Base-by-base conservation (phyloP, 1,140 invertebrate genomes). In the Drosophila bocki region DNA sequence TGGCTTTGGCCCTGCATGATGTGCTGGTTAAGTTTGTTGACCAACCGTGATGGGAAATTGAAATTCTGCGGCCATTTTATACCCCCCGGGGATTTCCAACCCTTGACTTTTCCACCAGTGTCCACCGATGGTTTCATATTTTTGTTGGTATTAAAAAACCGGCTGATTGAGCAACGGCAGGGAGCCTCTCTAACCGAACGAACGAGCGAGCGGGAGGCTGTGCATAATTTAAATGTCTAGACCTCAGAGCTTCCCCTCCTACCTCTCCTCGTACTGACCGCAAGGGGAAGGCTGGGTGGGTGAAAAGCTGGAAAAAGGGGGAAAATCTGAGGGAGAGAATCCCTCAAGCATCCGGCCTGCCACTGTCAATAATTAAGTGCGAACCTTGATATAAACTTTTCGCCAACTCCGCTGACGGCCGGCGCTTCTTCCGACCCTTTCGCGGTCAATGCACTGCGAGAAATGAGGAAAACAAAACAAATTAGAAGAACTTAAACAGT, bases 361-460 rank as follows among this genome's bases (percentile, higher is more conserved):
- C 75, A 72, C 76, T 79, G 75, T 79, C 75, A 79, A 79, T 79
- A 79, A 79, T 79, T 79, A 79, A 79, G 77, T 79, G 77, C 77
- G 76, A 79, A 79, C 76, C 75, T 79, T 79, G 76, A 79, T 79
- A 79, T 78, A 78, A 77, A 77, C 76, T 78, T 78, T 77, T 33
- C 64, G 75, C 74, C 74, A 76, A 78, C 60, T 75, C 56, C 67
- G 37, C 32, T 42, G 61, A 63, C 62, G 44, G 53, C 22, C 53
- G 51, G 11, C 41, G 51, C 17, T 32, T 22, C 17, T 37, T 54
- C 35, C 22, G 51, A 26, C 29, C 45, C 50, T 68, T 63, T 63
- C 33, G 33, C 29, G 33, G 35, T 50, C 19, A 6, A 11, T 42
- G 41, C 69, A 68, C 67, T 68, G 33, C 3, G 17, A 63, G 35